These are phyloP conservation scores for Noctua pronuba DNA, from an alignment of 2,888 invertebrate genomes.

Conservation along the genomic window DNA sequence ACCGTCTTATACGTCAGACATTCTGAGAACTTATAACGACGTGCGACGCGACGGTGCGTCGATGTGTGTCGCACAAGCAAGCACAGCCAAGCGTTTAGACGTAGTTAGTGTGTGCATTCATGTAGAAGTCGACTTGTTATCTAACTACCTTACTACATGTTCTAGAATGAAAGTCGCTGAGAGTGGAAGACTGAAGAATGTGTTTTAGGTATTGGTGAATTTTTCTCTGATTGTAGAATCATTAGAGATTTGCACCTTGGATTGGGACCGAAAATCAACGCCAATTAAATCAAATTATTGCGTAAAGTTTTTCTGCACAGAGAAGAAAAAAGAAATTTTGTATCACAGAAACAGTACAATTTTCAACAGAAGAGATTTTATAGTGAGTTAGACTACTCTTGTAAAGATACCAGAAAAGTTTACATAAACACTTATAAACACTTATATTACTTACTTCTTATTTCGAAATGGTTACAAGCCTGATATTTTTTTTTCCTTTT, in stretches of 20 bases:
- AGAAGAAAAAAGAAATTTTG: neutral
- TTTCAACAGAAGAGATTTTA: neutral
- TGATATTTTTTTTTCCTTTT: neutral
- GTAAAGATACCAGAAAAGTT: neutral
- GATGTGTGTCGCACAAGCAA: conserved; percentile 35
- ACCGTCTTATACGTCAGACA: neutral
- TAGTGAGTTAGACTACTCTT: neutral
- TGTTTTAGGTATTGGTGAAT: neutral
- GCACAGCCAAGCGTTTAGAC: conserved; percentile 67
- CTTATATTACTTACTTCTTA: no score
- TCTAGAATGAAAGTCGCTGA: conserved; percentile 46
- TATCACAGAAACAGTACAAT: neutral
- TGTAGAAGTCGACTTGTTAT: conserved; percentile 70
- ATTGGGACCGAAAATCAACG: neutral
- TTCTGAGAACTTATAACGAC: conserved; percentile 43
- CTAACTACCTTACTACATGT: conserved; percentile 57
- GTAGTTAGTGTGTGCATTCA: conserved; percentile 77
- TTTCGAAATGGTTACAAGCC: neutral
- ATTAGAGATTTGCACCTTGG: neutral
- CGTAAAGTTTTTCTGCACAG: neutral
- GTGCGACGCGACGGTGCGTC: conserved; percentile 30
- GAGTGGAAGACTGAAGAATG: neutral
- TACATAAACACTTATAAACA: neutral
- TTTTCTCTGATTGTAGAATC: neutral
- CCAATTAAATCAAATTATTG: neutral